Conservation (phyloP, 2,113 vertebrate genomes). For the Tapirus terrestris region DNA sequence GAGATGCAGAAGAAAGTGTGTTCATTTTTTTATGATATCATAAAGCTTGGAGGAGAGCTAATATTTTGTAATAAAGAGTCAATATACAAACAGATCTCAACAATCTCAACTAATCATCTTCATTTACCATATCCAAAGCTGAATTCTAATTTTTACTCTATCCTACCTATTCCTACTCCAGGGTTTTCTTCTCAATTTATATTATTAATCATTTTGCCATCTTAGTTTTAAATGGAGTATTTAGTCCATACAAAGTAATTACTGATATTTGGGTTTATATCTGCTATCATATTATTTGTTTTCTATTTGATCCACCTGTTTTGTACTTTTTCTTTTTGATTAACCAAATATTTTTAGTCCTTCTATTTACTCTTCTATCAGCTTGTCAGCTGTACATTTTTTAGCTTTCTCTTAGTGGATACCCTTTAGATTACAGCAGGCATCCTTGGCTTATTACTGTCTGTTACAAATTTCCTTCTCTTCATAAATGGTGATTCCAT, state of each 20-base stretch:
- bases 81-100: background rate
- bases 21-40: background rate
- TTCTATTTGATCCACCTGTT: background rate
- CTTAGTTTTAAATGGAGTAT: background rate
- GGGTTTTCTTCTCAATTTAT: background rate
- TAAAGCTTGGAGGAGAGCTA: background rate
- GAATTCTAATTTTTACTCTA: background rate
- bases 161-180: background rate
- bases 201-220: background rate
- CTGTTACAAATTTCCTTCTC: background rate
- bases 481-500: background rate
- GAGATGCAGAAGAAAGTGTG: background rate
- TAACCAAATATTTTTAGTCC: background rate
- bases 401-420: background rate
- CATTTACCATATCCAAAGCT: background rate
- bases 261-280: background rate
- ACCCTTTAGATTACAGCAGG: background rate
- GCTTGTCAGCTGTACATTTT: background rate
- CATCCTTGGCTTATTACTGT: background rate
- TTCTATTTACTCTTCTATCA: background rate
- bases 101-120: background rate
- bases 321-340: background rate
- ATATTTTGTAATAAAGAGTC: background rate
- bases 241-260: background rate
- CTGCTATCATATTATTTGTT: background rate